Percentiles rank a stretch among this genome's conserved stretches.
Evolutionary conservation across 1,140 invertebrate species (phyloP).

Genomic region (Colletes gigas): DNA sequence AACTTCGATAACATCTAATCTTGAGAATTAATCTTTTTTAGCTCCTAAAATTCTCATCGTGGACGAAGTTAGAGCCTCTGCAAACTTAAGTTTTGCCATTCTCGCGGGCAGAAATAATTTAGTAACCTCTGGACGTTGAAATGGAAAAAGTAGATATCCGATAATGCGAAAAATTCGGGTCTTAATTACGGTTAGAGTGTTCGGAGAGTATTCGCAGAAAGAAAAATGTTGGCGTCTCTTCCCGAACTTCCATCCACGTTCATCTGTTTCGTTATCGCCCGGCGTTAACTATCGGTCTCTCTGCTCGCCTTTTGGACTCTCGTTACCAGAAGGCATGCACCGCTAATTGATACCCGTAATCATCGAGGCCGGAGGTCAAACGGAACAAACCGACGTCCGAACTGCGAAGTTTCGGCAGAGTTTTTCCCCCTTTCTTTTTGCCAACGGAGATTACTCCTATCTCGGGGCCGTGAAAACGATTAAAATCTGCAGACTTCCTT

Average conservation of each 20-base stretch:
- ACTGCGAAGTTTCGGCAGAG: slow-evolving; percentile 21
- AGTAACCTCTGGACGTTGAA: no score
- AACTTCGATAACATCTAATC: no score
- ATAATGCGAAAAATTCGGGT: no score
- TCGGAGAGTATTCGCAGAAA: background rate
- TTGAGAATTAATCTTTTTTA: no score
- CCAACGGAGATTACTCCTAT: slow-evolving; percentile 18
- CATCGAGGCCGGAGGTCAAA: slow-evolving; percentile 53
- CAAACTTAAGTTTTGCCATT: no score
- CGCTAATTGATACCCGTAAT: slow-evolving; percentile 71
- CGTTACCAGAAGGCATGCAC: slow-evolving; percentile 47
- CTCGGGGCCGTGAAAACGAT: no score
- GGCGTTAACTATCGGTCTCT: slow-evolving; percentile 54
- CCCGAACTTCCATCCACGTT: background rate
- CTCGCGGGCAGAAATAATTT: no score
- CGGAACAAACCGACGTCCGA: slow-evolving; percentile 19
- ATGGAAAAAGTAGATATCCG: no score
- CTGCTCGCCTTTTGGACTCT: slow-evolving; percentile 64
- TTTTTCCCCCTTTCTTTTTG: slow-evolving; percentile 1
- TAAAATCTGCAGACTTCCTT: background rate
- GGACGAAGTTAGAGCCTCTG: no score
- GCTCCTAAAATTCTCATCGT: no score
- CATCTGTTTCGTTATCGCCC: slow-evolving; percentile 32
- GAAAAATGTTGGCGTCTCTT: background rate
- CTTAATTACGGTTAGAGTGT: no score